Base-by-base conservation (phyloP, 2,797 vertebrate genomes). In the Amniataba percoides region DNA sequence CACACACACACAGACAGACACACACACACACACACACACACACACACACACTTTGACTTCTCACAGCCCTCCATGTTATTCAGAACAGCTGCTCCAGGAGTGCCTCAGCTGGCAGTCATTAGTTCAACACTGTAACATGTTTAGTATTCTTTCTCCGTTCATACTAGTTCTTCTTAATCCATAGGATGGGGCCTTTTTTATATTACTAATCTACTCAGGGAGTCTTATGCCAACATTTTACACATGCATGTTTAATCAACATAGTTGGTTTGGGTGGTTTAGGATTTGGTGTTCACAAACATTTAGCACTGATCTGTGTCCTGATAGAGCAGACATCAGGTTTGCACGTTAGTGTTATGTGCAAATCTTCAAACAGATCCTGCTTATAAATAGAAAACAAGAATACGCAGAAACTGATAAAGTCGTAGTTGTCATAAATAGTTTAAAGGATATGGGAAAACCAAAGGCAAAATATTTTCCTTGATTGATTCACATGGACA, bases 181-280 rank as follows among this genome's bases (percentile, higher is more conserved):
- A n/a, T 53, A 8, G 12, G 10, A 45, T 59, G 53, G 49, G 25
- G 13, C 46, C 23, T 48, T 75, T 78, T 77, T 70, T 55, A 39
- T 14, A 73, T 34, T 0, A 46, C 39, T 64, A 34, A 48, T 71
- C 25, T 74, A 66, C 82, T 88, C 78, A 67, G 86, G 83, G 81
- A 78, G 25, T 63, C 45, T 57, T 48, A 34, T 14, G 43, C 7
- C 57, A 45, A 51, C 25, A 34, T 78, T 78, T 78, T 71, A 63
- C 49, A 60, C 15, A 36, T 65, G 53, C 46, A 43, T 66, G 15
- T 64, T 58, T 6, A 53, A 39, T 56, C 16, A 36, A 13, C 9
- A 65, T 52, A 6, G 11, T 53, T 39, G 18, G n/a, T 77, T 76
- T 16, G 46, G 46, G 23, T 39, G n/a, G 56, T 64, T 63, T 13